Base-by-base conservation (phyloP, 2,113 vertebrate species). In the Alosa alosa region DNA sequence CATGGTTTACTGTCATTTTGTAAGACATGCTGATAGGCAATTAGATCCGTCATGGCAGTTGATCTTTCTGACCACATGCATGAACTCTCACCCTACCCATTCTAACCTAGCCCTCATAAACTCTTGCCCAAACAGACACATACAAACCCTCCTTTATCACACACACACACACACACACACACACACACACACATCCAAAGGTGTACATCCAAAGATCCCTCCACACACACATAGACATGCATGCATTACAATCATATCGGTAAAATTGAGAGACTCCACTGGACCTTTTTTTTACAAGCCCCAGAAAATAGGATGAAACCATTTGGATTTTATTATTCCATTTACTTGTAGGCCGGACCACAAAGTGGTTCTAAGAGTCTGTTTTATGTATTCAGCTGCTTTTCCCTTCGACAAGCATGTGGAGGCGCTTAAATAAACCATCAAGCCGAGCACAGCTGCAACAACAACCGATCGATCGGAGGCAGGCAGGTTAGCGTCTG, bases 341-440 rank as follows among this genome's bases (percentile, higher is more conserved):
- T 98, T 98, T 98, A 97, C 96, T 97, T 96, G 97, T 96, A 96
- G 96, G 84, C 96, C 94, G 95, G 96, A 97, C 97, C 97, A 97
- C 96, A 98, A 96, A 97, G 97, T 96, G 97, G 96, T 97, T 97
- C 95, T 97, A 96, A 97, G 97, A 97, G 97, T 94, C 96, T 98
- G 97, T 96, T 99, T 99, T 99, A 99, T 99, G 97, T 99, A 98
- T 99, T 98, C 97, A 99, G 98, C 98, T 99, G 97, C 96, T 97
- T 97, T 96, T 94, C 96, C 96, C 97, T 85, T 84, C 96, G 96
- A 97, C 96, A 97, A 96, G 96, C 98, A 98, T 98, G 97, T 98
- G 97, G 98, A 98, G 96, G 94, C 95, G 96, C 97, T 99, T 99
- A 99, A 98, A 98, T 96, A 97, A 98, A 96, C 96, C 96, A 97